Conservation (phyloP, 2,888 invertebrate species). For the Amiota minor region DNA sequence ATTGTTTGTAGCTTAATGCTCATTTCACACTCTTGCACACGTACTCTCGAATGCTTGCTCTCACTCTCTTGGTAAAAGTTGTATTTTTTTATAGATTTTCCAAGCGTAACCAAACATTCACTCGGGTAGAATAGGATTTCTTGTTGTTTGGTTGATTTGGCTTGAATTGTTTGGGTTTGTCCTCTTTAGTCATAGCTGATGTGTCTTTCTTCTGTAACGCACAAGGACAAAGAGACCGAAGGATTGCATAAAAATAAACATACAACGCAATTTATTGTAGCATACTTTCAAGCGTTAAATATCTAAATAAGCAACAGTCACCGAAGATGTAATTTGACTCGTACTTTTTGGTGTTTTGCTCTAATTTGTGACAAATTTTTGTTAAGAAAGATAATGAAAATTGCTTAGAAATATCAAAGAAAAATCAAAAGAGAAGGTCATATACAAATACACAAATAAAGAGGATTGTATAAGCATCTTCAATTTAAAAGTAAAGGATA, state of each 20-base stretch:
- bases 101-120: constrained; percentile 46
- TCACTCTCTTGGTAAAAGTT: background rate
- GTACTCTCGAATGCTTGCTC: background rate
- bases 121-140: constrained; percentile 54
- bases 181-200: background rate
- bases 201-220: background rate
- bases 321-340: background rate
- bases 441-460: too few relatives aligned
- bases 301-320: background rate
- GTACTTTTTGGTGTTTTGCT: background rate
- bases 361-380: background rate
- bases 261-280: background rate
- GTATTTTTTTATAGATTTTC: constrained; percentile 53
- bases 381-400: background rate
- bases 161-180: constrained; percentile 1
- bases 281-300: constrained; percentile 6
- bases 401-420: background rate
- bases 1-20: constrained; percentile 2
- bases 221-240: constrained; percentile 19
- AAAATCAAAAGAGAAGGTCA: too few relatives aligned
- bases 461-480: too few relatives aligned
- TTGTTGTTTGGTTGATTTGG: constrained; percentile 31
- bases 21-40: background rate
- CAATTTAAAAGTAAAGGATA: too few relatives aligned
- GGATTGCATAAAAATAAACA: constrained; percentile 26